Evolutionary conservation across 2,113 vertebrate genomes (phyloP).

Genomic region (Lophochroa leadbeateri): DNA sequence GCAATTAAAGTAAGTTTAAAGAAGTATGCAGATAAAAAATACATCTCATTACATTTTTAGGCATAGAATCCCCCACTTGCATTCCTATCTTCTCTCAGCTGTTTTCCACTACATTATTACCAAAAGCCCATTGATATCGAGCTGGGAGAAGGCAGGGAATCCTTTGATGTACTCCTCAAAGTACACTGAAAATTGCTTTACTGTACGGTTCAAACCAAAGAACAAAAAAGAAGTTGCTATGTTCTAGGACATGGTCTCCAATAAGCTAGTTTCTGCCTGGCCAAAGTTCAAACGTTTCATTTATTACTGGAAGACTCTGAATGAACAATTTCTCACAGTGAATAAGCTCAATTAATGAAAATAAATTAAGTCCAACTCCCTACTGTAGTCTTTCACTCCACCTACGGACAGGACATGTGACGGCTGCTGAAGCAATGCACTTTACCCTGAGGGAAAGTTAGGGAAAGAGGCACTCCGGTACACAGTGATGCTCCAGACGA

Average conservation of each 20-base stretch:
- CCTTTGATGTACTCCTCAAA: neutral
- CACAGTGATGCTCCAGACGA: constrained; percentile 24
- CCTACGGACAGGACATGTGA: neutral
- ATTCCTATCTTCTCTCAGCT: neutral
- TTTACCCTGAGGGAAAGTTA: constrained; percentile 34
- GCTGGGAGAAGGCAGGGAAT: neutral
- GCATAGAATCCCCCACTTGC: neutral
- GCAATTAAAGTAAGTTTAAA: neutral
- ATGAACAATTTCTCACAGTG: neutral
- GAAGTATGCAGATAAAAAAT: neutral
- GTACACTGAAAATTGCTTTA: neutral
- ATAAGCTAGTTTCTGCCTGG: neutral
- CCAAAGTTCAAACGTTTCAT: neutral
- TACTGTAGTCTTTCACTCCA: constrained; percentile 15
- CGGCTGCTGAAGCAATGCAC: constrained; percentile 5
- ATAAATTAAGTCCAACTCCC: constrained; percentile 23
- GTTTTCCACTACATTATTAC: neutral
- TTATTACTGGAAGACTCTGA: neutral
- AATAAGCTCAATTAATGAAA: constrained; percentile 25
- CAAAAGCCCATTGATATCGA: neutral
- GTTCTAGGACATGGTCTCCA: neutral
- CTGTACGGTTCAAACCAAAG: neutral
- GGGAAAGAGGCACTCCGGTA: constrained; percentile 10
- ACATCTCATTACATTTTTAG: neutral
- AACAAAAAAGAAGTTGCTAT: neutral